These are phyloP conservation scores for Hyperopisus bebe DNA, from an alignment of 2,113 vertebrate genomes.

Conservation along the genomic window DNA sequence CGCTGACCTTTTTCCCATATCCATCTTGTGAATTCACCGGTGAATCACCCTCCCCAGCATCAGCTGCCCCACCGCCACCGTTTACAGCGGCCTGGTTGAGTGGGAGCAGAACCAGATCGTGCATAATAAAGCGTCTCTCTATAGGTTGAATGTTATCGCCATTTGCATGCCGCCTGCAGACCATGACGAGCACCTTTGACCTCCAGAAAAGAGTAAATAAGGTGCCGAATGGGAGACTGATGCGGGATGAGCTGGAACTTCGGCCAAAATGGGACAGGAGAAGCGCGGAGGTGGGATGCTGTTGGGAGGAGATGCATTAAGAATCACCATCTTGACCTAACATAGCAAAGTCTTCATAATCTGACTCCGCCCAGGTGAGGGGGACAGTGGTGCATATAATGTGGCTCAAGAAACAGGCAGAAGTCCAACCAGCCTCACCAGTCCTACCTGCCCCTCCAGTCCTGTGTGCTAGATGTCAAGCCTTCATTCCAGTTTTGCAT, in stretches of 20 bases:
- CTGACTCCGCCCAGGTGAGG: neutral
- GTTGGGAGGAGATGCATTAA: neutral
- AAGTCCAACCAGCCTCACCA: neutral
- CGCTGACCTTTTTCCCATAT: neutral
- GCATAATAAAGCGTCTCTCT: neutral
- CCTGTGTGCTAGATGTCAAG: neutral
- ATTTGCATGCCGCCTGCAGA: neutral
- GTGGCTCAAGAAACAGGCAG: neutral
- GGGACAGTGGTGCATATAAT: neutral
- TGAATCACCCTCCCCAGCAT: neutral
- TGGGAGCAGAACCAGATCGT: neutral
- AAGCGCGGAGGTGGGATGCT: slow-evolving; percentile 21
- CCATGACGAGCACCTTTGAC: neutral
- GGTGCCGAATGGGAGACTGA: neutral
- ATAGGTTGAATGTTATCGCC: neutral
- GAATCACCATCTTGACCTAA: slow-evolving; percentile 9
- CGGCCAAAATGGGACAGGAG: slow-evolving; percentile 33
- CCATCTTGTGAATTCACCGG: neutral
- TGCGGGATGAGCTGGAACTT: neutral
- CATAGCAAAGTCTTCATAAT: neutral
- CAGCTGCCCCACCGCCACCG: neutral
- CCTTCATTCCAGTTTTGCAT: neutral
- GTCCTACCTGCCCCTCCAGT: neutral
- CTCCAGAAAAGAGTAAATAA: neutral
- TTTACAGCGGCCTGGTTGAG: neutral